Evolutionary conservation across 2,797 vertebrate species (phyloP).

Genomic region (Fringilla coelebs): DNA sequence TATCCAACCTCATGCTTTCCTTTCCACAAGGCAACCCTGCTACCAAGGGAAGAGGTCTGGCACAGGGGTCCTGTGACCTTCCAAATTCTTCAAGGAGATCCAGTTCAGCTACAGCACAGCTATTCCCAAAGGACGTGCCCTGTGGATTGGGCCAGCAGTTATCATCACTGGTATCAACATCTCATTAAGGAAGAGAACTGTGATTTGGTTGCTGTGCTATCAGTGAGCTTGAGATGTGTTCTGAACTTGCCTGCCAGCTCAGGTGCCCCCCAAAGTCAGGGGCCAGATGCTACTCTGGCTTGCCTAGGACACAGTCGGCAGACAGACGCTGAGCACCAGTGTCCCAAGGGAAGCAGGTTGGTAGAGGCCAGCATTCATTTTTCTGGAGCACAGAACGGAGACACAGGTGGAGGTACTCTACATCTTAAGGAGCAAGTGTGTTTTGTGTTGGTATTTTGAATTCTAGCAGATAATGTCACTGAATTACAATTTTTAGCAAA

Average conservation of each 20-base stretch:
- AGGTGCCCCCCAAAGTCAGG: background rate
- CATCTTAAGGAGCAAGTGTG: background rate
- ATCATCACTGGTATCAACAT: background rate
- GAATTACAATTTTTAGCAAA: background rate
- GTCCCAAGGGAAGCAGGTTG: fast-evolving
- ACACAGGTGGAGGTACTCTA: fast-evolving
- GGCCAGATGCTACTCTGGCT: background rate
- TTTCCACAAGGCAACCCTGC: fast-evolving
- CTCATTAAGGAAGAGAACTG: background rate
- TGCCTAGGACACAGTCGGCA: background rate
- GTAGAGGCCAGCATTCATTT: background rate
- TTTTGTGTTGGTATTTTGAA: background rate
- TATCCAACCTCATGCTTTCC: background rate
- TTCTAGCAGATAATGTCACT: background rate
- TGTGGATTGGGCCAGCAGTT: background rate
- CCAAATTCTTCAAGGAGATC: background rate
- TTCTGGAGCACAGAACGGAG: background rate
- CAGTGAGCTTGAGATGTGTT: background rate
- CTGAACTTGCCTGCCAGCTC: background rate
- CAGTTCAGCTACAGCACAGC: background rate
- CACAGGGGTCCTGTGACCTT: background rate
- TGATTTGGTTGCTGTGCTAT: background rate
- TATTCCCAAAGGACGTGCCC: background rate
- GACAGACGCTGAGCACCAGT: background rate
- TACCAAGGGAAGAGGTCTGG: background rate